Evolutionary conservation across 2,113 vertebrate genomes (phyloP), one percentile per base, ranked within the genome.

Genomic region (Cephalopterus ornatus): DNA sequence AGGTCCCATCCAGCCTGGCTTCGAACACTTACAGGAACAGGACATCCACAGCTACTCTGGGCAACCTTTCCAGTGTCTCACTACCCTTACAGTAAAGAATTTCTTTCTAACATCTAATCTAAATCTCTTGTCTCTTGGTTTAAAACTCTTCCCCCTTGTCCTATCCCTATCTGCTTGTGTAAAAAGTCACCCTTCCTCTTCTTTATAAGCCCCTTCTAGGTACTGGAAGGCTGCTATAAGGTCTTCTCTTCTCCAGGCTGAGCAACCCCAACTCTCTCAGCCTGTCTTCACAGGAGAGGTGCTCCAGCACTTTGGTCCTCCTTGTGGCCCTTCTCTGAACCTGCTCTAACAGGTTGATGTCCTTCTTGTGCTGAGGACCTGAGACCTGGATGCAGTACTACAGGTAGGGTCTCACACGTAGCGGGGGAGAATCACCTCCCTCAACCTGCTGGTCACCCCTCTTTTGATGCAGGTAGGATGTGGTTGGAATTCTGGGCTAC

Each of bases 361-460:
- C n/a, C 32, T 22, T 32, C 32, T 41, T 35, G 11, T 62, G 41
- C 47, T 70, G 63, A 70, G n/a, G 30, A 27, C 21, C 41, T 39
- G 30, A 62, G 55, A 22, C 5, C 28, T 53, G 62, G 62, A 70
- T 62, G 79, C 21, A 68, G 46, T 9, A 35, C 21, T 47, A 9
- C 21, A 30, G n/a, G 39, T 3, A 27, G 14, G 8, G 5, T 41
- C 11, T 76, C 55, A 76, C 30, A 89, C 18, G 9, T 0, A 35
- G 53, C 68, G 11, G 11, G 17, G 24, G 17, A 68, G 23, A 47
- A 55, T 41, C 62, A 41, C 3, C 55, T 82, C 53, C 24, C n/a
- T 47, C 0, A 0, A 22, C n/a, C 61, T 61, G 23, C 53, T 61
- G 62, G 28, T n/a, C 55, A 41, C 26, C 17, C 32, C 26, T 49